Evolutionary conservation across 2,888 invertebrate genomes (phyloP).

Genomic region (Chouioia cunea): DNA sequence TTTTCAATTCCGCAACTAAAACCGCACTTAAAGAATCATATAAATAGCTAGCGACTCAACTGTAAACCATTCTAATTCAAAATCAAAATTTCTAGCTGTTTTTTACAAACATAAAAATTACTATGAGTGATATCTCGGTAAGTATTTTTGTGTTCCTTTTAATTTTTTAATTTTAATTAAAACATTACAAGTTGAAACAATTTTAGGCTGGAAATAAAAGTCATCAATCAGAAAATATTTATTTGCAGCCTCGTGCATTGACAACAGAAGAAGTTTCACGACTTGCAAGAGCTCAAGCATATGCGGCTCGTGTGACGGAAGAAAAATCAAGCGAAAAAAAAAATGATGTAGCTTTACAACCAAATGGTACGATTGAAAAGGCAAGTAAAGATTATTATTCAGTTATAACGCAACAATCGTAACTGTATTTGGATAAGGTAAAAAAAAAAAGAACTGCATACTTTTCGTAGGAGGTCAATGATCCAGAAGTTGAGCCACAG

Average conservation of each 20-base stretch:
- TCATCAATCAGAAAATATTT: background rate
- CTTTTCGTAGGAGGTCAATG: no score
- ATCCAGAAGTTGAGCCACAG: no score
- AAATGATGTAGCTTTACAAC: no score
- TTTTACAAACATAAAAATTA: no score
- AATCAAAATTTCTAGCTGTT: background rate
- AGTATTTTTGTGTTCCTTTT: background rate
- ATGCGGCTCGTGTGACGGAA: constrained; percentile 14
- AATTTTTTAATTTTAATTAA: no score
- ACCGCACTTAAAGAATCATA: constrained; percentile 3
- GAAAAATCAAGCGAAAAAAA: background rate
- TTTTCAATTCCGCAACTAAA: constrained; percentile 9
- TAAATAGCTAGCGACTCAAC: constrained; percentile 1
- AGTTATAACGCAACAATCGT: no score
- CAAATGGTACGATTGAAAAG: no score
- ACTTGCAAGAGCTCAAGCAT: constrained; percentile 31
- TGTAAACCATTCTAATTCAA: background rate
- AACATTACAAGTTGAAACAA: no score
- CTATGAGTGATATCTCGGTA: background rate
- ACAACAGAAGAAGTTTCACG: constrained; percentile 15
- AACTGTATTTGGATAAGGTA: no score
- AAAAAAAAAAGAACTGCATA: no score
- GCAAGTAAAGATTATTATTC: no score
- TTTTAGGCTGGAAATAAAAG: background rate
- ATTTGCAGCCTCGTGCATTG: constrained; percentile 22